Evolutionary conservation across 2,113 vertebrate genomes (phyloP).

Genomic region (Copsychus sechellarum): DNA sequence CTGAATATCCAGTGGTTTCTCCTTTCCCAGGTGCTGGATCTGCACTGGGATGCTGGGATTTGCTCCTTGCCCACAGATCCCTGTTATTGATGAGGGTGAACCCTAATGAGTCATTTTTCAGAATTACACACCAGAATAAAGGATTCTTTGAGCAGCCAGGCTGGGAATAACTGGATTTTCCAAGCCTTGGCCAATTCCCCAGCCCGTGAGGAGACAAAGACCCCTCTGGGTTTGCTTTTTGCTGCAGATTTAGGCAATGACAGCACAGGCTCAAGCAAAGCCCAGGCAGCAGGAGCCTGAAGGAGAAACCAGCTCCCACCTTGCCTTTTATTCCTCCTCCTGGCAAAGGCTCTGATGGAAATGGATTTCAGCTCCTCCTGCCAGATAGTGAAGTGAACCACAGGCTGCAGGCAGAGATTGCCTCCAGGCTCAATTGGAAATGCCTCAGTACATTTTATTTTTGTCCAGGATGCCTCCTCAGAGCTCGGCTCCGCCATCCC

Average conservation of each 20-base stretch:
- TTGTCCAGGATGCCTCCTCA: background rate
- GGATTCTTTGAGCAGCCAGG: background rate
- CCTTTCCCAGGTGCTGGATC: background rate
- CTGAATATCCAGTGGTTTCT: fast-evolving
- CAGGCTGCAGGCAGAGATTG: conserved; percentile 33
- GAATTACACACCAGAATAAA: background rate
- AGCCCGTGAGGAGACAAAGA: background rate
- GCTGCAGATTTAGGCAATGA: background rate
- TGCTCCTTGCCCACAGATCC: background rate
- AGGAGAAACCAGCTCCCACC: conserved; percentile 32
- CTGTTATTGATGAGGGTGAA: fast-evolving
- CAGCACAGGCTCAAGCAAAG: background rate
- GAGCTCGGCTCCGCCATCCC: background rate
- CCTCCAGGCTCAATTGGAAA: conserved; percentile 53
- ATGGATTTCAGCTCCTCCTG: conserved; percentile 55
- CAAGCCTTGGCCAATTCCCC: background rate
- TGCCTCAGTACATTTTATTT: conserved; percentile 55
- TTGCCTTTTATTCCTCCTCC: background rate
- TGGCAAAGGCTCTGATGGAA: conserved; percentile 50
- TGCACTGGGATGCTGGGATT: background rate
- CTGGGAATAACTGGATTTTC: background rate
- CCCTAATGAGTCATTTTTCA: background rate
- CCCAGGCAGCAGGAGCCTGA: background rate
- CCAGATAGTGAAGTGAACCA: conserved; percentile 54
- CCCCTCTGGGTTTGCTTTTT: background rate